Base-by-base conservation (phyloP, 2,888 invertebrate genomes). In the Sabellastarte sp. region DNA sequence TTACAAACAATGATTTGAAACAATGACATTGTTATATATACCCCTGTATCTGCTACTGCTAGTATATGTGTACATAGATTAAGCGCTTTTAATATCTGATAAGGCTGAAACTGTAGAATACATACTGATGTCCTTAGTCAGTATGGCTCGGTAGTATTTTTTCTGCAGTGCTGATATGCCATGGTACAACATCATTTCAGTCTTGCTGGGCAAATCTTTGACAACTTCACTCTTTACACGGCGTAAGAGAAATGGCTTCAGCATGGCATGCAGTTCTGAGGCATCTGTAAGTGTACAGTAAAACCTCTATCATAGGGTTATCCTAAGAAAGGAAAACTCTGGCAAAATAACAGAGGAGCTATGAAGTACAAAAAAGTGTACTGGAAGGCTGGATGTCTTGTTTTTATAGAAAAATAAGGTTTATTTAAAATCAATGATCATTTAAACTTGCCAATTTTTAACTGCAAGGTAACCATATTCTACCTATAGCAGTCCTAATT, bases 131-230 rank as follows among this genome's bases (percentile, higher is more conserved):
- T 85, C 84, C 69, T 81, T 83, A 20, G 76, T 78, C 2, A 85
- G 76, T 33, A 85, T 80, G 30, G 81, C 82, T 60, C 80, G 83
- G 72, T 85, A 85, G 26, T 82, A 73, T 61, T 82, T 79, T 64
- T 83, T 84, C 76, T 85, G 85, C 29, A 84, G 66, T 26, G 75
- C 72, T 1, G 84, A 78, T 61, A 85, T 68, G 3, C 82, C 81
- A 68, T 85, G 85, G 65, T 79, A 84, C 15, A 85, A 68, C 26
- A 84, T 71, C 5, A 84, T 76, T 71, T 85, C 83, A 4, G 76
- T 72, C 63, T 80, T 83, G 33, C 72, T 67, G 1, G 84, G 85
- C 28, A 83, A 70, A 64, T 83, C 80, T 64, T 74, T 71, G 3
- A 81, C 65, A 5, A 84, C 84, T 26, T 76, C 76, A 0, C 75